Base-by-base conservation (phyloP, 2,888 invertebrate genomes). In the Dilophus febrilis region DNA sequence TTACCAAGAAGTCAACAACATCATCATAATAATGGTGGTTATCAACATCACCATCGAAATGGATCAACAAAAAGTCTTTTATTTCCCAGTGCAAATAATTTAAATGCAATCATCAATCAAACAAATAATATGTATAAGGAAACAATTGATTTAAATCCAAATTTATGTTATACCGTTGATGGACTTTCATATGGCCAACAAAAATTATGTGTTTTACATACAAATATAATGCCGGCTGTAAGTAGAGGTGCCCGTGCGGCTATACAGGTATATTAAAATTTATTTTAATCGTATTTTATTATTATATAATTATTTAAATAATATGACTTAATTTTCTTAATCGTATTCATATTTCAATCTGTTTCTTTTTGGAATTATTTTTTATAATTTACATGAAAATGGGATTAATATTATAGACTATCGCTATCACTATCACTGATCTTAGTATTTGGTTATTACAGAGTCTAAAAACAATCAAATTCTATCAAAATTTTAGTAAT, bases 241-340 rank as follows among this genome's bases (percentile, higher is more conserved):
- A 62, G 62, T 46, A 54, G 62, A 6, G 61, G 61, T n/a, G 61
- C 61, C 1, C 52, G 62, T 31, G 53, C 61, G 5, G 53, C 62
- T 4, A 61, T 62, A 46, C 61, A 62, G 56, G 61, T 62, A 44
- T n/a, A n/a, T n/a, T n/a, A n/a, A n/a, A n/a, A n/a, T n/a, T n/a
- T n/a, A n/a, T n/a, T n/a, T n/a, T n/a, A n/a, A n/a, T n/a, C n/a
- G n/a, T n/a, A n/a, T n/a, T n/a, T n/a, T n/a, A n/a, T n/a, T n/a
- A n/a, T n/a, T n/a, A n/a, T n/a, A n/a, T n/a, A n/a, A n/a, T n/a
- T n/a, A n/a, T n/a, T n/a, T n/a, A n/a, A n/a, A n/a, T n/a, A n/a
- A n/a, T n/a, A n/a, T n/a, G n/a, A n/a, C n/a, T n/a, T n/a, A n/a
- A n/a, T n/a, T n/a, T n/a, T n/a, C n/a, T n/a, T n/a, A n/a, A n/a